Conservation (phyloP, 2,797 vertebrate species). For the Cuniculus paca region DNA sequence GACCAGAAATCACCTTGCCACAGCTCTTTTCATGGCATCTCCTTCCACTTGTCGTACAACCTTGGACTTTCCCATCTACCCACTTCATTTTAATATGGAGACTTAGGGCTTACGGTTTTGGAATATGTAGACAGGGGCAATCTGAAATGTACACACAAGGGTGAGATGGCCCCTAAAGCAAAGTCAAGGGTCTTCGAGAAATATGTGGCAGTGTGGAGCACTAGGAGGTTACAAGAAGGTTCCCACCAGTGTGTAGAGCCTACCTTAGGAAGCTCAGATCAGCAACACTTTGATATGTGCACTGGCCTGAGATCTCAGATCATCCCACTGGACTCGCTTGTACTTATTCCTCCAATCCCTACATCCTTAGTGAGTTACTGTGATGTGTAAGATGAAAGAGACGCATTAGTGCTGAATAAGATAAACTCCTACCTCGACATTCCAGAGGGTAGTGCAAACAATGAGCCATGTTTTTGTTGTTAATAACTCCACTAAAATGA, state of each 20-base stretch:
- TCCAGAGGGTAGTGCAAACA: neutral
- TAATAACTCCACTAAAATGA: constrained; percentile 1
- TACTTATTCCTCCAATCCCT: neutral
- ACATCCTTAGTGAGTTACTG: neutral
- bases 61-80: neutral
- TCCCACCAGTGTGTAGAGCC: neutral
- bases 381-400: neutral
- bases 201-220: neutral
- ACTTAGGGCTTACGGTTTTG: neutral
- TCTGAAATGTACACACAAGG: neutral
- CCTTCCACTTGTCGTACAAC: neutral
- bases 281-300: neutral
- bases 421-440: neutral
- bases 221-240: neutral
- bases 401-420: neutral
- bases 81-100: neutral
- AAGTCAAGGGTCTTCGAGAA: neutral
- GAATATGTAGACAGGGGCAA: neutral
- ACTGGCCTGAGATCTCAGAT: neutral
- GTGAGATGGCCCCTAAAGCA: neutral
- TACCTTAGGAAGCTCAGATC: neutral
- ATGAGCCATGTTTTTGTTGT: neutral
- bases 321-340: neutral
- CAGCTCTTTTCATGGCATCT: neutral
- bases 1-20: neutral